Evolutionary conservation across 30 jellyfish, hydroid and myxozoan genomes (phyloP), one percentile per base, ranked within the genome.

Genomic region (Morbakka virulenta): DNA sequence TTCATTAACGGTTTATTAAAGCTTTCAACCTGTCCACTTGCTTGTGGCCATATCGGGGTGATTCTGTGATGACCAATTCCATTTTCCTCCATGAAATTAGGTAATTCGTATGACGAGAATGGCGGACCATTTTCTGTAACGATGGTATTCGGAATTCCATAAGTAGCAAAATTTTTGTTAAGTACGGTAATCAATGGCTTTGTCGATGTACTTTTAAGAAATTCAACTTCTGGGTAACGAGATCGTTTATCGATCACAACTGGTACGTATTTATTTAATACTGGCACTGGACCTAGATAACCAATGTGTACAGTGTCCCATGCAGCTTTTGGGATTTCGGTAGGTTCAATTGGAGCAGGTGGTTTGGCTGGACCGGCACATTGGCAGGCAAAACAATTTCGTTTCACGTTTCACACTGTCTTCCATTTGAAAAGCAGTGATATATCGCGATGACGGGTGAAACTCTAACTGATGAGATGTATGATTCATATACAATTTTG

Each of bases 241-340:
- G 75, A 63, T 24, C 75, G 75, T 28, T 63, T 63, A 63, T 63
- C 75, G 63, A 63, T 32, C 6, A 63, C 30, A n/a, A 63, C 75
- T 3, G 30, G 63, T 24, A n/a, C 75, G 75, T 63, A 63, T 1
- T 63, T 63, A 50, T 63, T 63, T 26, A 63, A 50, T 23, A 63
- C 75, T n/a, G 75, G 75, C 20, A 63, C 12, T 63, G 75, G 75
- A 24, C 75, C 75, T 28, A 63, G 30, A 50, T 63, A 63, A 28
- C 30, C 75, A n/a, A 63, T 63, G 30, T 63, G 75, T 28, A 63
- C 26, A 1, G 75, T 63, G 75, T 63, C 63, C 75, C 75, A 63
- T 28, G 30, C 75, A 13, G 35, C 30, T 12, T 63, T 50, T 24
- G 75, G 75, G 30, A 63, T 28, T 1, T 63, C 75, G 64, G 30